Base-by-base conservation (phyloP, 2,113 vertebrate genomes). In the Leucopsar rothschildi region DNA sequence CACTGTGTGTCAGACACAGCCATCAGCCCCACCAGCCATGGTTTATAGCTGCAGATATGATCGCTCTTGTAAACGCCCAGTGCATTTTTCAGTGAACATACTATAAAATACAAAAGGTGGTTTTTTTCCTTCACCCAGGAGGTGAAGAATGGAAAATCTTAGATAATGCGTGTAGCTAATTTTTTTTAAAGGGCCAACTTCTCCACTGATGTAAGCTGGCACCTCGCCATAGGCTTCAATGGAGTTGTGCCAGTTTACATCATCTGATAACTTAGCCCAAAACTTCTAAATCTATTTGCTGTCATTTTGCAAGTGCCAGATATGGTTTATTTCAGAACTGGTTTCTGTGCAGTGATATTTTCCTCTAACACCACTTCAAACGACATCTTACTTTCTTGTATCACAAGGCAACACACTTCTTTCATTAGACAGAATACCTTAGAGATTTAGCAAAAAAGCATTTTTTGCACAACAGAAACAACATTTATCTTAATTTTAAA, bases 161-260 rank as follows among this genome's bases (percentile, higher is more conserved):
- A 94, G 88, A 90, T 91, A 90, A 88, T 68, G 66, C 68, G 27
- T 61, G n/a, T 15, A 71, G 71, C 72, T 93, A 70, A 65, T 92
- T 93, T 75, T 93, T 93, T 96, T 92, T 20, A n/a, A 91, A 94
- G 95, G 93, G 77, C 90, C 88, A 91, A 25, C 82, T 84, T 94
- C 93, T 86, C 76, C 90, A 83, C 88, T 96, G 90, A 93, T 94
- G 92, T 95, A 86, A 96, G 70, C 83, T 96, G 96, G 95, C 93
- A 79, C 49, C 40, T 88, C 63, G 92, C 93, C 93, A 95, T 5
- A 29, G 72, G 47, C 69, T 96, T 75, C 73, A 84, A n/a, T 90
- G 95, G 96, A 96, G 76, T 81, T 79, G 72, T 75, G 96, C 93
- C 96, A 88, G 76, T 90, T 94, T 96, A 90, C 95, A 92, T 97